Evolutionary conservation across 2,888 invertebrate genomes (phyloP).

Genomic region (Pyrgus malvae): DNA sequence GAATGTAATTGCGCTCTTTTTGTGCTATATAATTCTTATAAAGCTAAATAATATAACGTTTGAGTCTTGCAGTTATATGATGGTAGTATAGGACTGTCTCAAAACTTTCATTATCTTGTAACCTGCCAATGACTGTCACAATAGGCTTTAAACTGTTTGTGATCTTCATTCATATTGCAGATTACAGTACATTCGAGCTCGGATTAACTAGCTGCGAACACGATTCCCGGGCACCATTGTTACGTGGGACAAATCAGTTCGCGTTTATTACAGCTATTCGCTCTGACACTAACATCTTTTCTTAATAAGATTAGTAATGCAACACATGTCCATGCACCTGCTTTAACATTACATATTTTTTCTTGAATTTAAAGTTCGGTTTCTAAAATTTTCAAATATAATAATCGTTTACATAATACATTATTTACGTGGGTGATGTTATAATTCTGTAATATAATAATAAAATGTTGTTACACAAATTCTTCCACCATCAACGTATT

Average conservation of each 20-base stretch:
- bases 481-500: conserved; percentile 7
- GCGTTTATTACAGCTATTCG: conserved; percentile 31
- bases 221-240: conserved; percentile 29
- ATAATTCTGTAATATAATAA: no score
- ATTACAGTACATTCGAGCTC: conserved; percentile 23
- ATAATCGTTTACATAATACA: no score
- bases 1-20: conserved; percentile 3
- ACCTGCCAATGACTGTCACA: conserved; percentile 24
- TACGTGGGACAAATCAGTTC: conserved; percentile 35
- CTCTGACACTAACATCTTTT: conserved; percentile 10
- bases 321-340: background rate
- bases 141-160: conserved; percentile 24
- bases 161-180: conserved; percentile 26
- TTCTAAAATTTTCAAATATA: no score
- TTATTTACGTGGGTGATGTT: no score
- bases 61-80: no score
- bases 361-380: no score
- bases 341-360: no score
- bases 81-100: no score
- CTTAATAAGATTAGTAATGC: conserved; percentile 12
- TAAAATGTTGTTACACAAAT: no score
- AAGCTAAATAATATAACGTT: no score
- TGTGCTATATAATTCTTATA: background rate
- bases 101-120: conserved; percentile 26
- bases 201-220: conserved; percentile 33